These are phyloP conservation scores for Gobius niger DNA, from an alignment of 2,113 vertebrate species.

Conservation along the genomic window DNA sequence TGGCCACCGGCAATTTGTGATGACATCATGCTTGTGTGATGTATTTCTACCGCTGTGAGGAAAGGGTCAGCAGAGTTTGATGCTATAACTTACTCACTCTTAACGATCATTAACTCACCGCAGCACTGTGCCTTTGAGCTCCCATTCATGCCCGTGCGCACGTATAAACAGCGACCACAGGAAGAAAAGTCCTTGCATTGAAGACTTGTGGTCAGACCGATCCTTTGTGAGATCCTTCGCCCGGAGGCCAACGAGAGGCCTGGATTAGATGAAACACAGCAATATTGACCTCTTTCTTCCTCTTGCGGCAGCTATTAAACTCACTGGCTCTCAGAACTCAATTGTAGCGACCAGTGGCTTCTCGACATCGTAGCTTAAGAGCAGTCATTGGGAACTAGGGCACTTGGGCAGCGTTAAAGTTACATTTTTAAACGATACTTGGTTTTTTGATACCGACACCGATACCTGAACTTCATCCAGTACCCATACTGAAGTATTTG, in stretches of 20 bases:
- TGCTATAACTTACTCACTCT: slow-evolving; percentile 64
- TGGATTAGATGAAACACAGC: slow-evolving; percentile 29
- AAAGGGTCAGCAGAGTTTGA: slow-evolving; percentile 59
- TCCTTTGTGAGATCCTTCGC: slow-evolving; percentile 24
- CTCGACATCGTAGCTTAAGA: slow-evolving; percentile 43
- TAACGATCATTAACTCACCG: slow-evolving; percentile 55
- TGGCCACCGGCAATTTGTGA: slow-evolving; percentile 61
- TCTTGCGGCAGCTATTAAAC: slow-evolving; percentile 46
- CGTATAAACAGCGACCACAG: slow-evolving; percentile 44
- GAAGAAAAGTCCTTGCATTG: slow-evolving; percentile 57
- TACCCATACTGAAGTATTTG: too few relatives aligned
- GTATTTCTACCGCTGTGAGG: slow-evolving; percentile 58
- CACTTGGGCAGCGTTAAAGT: too few relatives aligned
- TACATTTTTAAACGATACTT: too few relatives aligned
- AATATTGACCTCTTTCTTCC: slow-evolving; percentile 39
- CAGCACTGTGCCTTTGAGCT: slow-evolving; percentile 23
- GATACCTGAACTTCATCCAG: too few relatives aligned
- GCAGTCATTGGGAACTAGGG: slow-evolving; percentile 43
- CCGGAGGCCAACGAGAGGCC: slow-evolving; percentile 18
- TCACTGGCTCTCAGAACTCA: slow-evolving; percentile 36
- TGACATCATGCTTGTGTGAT: slow-evolving; percentile 72
- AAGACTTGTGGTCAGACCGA: slow-evolving; percentile 54
- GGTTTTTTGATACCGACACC: too few relatives aligned
- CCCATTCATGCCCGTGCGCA: slow-evolving; percentile 10
- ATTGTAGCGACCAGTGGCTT: slow-evolving; percentile 52